phyloP scores from a whole-genome alignment of 2,113 vertebrate genomes.

The Passer montanus region DNA sequence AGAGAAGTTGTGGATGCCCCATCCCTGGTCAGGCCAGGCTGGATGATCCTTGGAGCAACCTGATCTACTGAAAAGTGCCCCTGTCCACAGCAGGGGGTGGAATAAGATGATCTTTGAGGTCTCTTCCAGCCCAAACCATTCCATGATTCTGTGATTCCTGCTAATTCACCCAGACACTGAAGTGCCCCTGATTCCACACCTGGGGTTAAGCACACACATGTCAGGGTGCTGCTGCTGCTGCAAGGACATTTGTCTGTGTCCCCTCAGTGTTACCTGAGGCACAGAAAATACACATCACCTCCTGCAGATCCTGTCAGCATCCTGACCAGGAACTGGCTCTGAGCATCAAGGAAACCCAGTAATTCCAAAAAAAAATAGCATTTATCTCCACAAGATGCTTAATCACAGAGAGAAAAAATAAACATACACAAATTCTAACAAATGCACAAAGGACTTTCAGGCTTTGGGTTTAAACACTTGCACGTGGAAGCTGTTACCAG shows the following conservation, averaged over 20 bases:
- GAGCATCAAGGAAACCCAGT: background rate
- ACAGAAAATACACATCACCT: background rate
- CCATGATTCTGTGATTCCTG: background rate
- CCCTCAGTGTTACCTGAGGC: background rate
- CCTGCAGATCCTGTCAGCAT: background rate
- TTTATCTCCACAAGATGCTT: background rate
- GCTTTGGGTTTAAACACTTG: background rate
- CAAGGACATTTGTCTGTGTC: background rate
- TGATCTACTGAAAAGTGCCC: background rate
- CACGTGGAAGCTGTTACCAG: background rate
- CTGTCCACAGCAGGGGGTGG: background rate
- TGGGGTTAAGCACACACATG: background rate
- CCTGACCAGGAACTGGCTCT: background rate
- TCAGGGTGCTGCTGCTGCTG: background rate
- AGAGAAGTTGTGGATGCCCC: background rate
- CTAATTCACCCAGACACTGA: accelerated
- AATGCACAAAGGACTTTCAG: background rate
- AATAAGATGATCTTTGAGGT: background rate
- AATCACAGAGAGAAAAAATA: background rate
- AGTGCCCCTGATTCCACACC: background rate
- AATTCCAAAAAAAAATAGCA: background rate
- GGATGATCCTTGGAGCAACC: background rate
- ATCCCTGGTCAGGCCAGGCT: background rate
- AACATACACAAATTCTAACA: background rate
- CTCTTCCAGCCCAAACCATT: background rate